Conservation (phyloP, 2,888 invertebrate species). For the Lepidonotus clava region DNA sequence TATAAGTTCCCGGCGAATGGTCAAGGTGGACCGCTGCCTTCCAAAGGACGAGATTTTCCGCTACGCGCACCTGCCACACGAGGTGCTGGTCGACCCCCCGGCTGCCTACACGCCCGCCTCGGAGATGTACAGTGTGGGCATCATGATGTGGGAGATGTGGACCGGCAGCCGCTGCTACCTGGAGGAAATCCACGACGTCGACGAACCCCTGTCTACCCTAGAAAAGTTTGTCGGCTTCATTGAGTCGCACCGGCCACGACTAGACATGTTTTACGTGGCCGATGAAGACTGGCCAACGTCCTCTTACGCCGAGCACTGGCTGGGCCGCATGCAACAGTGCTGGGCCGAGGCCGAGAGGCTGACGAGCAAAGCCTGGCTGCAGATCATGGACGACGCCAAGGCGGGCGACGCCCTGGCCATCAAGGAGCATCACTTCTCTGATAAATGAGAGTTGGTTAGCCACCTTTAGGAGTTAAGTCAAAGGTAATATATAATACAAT, state of each 20-base stretch:
- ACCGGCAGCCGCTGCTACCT: constrained; percentile 59
- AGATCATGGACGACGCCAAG: constrained; percentile 55
- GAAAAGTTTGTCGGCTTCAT: constrained; percentile 56
- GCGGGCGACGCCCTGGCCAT: constrained; percentile 48
- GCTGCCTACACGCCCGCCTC: constrained; percentile 61
- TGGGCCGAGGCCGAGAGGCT: constrained; percentile 58
- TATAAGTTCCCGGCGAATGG: constrained; percentile 63
- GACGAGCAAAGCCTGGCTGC: constrained; percentile 57
- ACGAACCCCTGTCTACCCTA: constrained; percentile 49
- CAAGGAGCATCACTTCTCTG: constrained; percentile 56
- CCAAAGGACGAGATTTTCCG: constrained; percentile 49
- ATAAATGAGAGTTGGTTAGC: constrained; percentile 30
- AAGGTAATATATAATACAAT: constrained; percentile 23
- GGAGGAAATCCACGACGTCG: constrained; percentile 51
- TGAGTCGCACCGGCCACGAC: constrained; percentile 52
- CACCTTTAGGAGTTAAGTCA: no score
- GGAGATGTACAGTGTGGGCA: constrained; percentile 71
- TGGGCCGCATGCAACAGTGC: constrained; percentile 57
- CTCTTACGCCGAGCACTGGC: constrained; percentile 53
- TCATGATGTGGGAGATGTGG: constrained; percentile 72
- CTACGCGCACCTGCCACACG: constrained; percentile 60
- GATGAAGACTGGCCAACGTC: constrained; percentile 2
- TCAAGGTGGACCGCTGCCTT: constrained; percentile 55
- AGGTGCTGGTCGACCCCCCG: constrained; percentile 58
- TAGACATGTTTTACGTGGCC: constrained; percentile 25